Evolutionary conservation across 2,113 vertebrate species (phyloP).

Genomic region (Tragulus kanchil): DNA sequence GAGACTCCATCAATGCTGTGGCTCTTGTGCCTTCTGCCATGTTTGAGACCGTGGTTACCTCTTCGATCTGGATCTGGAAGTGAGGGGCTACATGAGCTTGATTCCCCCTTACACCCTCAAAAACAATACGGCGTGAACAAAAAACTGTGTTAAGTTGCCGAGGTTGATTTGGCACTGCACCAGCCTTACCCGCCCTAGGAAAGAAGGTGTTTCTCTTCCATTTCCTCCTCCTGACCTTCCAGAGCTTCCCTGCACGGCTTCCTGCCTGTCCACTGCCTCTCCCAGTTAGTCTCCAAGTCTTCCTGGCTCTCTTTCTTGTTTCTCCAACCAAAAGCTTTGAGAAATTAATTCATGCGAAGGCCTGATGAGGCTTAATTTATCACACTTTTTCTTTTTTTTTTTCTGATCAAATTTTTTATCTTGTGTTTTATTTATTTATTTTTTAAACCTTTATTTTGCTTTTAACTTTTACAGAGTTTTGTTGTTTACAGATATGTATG

Average conservation of each 20-base stretch:
- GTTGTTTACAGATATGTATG: too few relatives aligned
- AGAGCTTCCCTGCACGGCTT: not conserved
- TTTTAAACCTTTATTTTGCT: too few relatives aligned
- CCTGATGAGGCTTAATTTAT: not conserved
- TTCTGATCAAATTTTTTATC: too few relatives aligned
- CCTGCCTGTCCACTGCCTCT: accelerated
- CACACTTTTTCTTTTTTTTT: too few relatives aligned
- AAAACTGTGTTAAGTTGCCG: accelerated
- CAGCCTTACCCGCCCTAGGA: too few relatives aligned
- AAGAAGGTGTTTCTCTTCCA: not conserved
- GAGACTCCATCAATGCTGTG: not conserved
- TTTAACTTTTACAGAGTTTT: too few relatives aligned
- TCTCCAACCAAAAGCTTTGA: not conserved
- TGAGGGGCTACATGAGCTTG: accelerated
- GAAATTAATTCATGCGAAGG: not conserved
- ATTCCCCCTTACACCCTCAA: accelerated
- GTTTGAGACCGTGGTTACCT: too few relatives aligned
- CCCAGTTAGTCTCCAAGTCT: accelerated
- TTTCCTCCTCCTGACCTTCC: not conserved
- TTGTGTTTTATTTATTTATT: too few relatives aligned
- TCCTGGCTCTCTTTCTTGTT: not conserved
- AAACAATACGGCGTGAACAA: not conserved
- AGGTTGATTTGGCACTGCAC: not conserved
- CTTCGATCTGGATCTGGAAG: not conserved
- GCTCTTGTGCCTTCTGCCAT: accelerated